phyloP scores from a whole-genome alignment of 2,797 vertebrate species.

The Schizopygopsis malacanthus region DNA sequence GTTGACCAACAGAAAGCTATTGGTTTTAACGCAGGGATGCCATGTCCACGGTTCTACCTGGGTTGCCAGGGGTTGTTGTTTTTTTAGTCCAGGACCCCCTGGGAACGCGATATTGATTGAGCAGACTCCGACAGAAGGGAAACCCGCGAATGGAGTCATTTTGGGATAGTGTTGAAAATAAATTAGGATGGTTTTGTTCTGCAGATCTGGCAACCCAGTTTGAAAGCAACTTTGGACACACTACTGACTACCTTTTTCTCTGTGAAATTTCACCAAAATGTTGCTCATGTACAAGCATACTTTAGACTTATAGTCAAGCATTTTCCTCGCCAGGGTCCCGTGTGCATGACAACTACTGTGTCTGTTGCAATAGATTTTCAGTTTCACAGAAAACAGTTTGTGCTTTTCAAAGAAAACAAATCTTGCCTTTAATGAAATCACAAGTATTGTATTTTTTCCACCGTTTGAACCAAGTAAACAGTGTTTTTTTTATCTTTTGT shows the following conservation, averaged over 20 bases:
- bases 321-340: slow-evolving; percentile 26
- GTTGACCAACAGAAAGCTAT: not conserved
- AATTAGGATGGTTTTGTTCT: not conserved
- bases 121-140: no score
- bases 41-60: not conserved
- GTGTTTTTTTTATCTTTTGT: slow-evolving; percentile 34
- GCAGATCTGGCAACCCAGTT: not conserved
- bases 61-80: not conserved
- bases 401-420: slow-evolving; percentile 14
- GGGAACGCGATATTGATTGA: not conserved
- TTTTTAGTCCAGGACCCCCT: not conserved
- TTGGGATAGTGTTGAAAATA: not conserved
- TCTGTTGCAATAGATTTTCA: slow-evolving; percentile 7
- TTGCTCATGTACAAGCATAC: slow-evolving; percentile 5
- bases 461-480: slow-evolving; percentile 26
- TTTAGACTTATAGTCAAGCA: slow-evolving; percentile 20
- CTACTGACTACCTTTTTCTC: not conserved
- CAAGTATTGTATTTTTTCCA: slow-evolving; percentile 9
- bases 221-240: not conserved
- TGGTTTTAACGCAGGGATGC: not conserved
- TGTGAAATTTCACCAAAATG: not conserved
- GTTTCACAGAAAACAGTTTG: not conserved
- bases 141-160: no score
- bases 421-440: slow-evolving; percentile 32
- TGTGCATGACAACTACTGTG: slow-evolving; percentile 11